Evolutionary conservation across 2,888 invertebrate species (phyloP), one percentile per base, ranked within the genome.

Genomic region (Mellilla xanthometata): DNA sequence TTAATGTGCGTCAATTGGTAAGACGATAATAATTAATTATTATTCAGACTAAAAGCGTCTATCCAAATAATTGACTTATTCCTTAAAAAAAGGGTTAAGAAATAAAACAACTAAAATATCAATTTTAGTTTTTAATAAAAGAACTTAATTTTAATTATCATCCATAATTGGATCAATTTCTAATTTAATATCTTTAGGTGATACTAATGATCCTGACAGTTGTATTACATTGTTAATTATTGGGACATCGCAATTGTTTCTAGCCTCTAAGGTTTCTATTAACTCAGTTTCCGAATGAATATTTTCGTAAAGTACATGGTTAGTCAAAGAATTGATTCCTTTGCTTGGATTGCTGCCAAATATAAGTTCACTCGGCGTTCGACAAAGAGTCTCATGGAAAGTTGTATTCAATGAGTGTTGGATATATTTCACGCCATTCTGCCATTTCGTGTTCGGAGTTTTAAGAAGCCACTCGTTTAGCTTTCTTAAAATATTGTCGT

Each of bases 381-480:
- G 66, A 47, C 68, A 71, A 42, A 78, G 55, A 2, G 52, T 41
- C 5, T 61, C 53, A 19, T 73, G 58, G 44, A 79, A 79, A 2
- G 60, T 63, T 4, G 69, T 72, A 39, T 79, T 80, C 29, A 79
- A 56, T 0, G 57, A 53, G 44, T 74, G 58, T 36, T 80, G 80
- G 3, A 80, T 69, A 38, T 58, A 74, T 39, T 80, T 81, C 1
- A 78, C 56, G 5, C 77, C 79, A 23, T 72, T 64, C 26, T 75
- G 68, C 80, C 78, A 81, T 50, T 70, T 72, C 10, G 59, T 59
- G 28, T 65, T 66, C 9, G 66, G 61, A 11, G 73, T 71, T 30
- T 56, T 55, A 11, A 64, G 52, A 11, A 75, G 45, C 76, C 76
- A 78, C 24, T 68, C 60, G 27, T 72, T 68, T 19, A 80, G 49